Conservation (phyloP, 2,113 vertebrate genomes). For the Sturnira hondurensis region DNA sequence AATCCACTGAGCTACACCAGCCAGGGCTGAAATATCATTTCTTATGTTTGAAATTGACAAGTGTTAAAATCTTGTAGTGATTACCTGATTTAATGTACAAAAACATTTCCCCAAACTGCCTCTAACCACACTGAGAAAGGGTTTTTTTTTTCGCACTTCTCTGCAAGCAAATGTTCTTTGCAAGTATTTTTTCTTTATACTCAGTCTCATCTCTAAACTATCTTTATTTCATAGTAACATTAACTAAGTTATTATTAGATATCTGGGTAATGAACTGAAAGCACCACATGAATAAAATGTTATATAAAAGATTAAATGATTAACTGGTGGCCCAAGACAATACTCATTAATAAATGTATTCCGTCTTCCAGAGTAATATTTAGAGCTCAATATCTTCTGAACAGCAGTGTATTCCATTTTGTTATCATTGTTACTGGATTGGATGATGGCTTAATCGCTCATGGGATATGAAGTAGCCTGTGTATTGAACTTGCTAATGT, state of each 20-base stretch:
- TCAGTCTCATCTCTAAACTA: slow-evolving; percentile 10
- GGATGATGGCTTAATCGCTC: not conserved
- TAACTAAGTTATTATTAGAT: slow-evolving; percentile 30
- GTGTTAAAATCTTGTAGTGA: not conserved
- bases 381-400: not conserved
- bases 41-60: not conserved
- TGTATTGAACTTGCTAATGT: not conserved
- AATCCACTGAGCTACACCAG: too few relatives aligned
- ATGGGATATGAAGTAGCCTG: not conserved
- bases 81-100: not conserved
- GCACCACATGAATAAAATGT: not conserved
- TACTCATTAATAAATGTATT: not conserved
- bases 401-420: not conserved
- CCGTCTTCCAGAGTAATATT: not conserved
- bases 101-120: not conserved
- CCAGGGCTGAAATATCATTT: not conserved
- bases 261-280: not conserved
- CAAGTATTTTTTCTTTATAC: slow-evolving; percentile 36
- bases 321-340: not conserved
- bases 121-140: not conserved
- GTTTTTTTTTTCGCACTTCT: not conserved
- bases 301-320: not conserved
- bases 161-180: slow-evolving; percentile 33
- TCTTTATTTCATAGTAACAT: slow-evolving; percentile 1
- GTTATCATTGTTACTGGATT: not conserved